Base-by-base conservation (phyloP, 2,888 invertebrate species). In the Nasonovia ribisnigri region DNA sequence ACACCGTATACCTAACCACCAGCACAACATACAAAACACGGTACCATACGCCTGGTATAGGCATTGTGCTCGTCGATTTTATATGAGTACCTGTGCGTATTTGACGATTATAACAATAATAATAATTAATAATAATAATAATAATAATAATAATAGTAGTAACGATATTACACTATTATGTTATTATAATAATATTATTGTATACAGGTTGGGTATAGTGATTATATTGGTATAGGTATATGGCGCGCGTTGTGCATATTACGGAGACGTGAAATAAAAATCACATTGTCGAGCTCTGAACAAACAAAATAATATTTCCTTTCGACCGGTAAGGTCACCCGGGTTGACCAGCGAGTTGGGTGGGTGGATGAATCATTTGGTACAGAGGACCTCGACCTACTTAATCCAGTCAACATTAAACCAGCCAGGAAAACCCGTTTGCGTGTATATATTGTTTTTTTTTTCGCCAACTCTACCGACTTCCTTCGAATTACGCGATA, bases 341-440 rank as follows among this genome's bases (percentile, higher is more conserved):
- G 90, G 90, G 90, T 93, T 90, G 93, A 93, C 93, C 90, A 43
- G 90, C 36, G 89, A 67, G 93, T 67, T 93, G 90, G 93, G 93
- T 90, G 93, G 93, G 90, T 84, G 93, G 93, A 93, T 93, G 93
- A 90, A 93, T 93, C 93, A 93, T 93, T 90, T 84, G 90, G 86
- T 90, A 54, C 8, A 88, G 42, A 57, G 60, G 67, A 90, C 93
- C 93, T 93, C 93, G 93, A 93, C 93, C 93, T 86, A 93, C 93
- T 93, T 93, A 90, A 93, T 90, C 93, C 90, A 93, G 86, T 93
- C 93, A 86, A 93, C 90, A 90, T 93, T 93, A 93, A 93, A 93
- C 60, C 60, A 93, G 93, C 90, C 93, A 90, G 93, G 93, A 93
- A 93, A 93, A 93, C 93, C 93, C 93, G 93, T 93, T 93, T 93